Percentiles rank a stretch among this genome's conserved stretches.
Conservation (phyloP, 1,140 invertebrate species). For the Chionoecetes opilio region DNA sequence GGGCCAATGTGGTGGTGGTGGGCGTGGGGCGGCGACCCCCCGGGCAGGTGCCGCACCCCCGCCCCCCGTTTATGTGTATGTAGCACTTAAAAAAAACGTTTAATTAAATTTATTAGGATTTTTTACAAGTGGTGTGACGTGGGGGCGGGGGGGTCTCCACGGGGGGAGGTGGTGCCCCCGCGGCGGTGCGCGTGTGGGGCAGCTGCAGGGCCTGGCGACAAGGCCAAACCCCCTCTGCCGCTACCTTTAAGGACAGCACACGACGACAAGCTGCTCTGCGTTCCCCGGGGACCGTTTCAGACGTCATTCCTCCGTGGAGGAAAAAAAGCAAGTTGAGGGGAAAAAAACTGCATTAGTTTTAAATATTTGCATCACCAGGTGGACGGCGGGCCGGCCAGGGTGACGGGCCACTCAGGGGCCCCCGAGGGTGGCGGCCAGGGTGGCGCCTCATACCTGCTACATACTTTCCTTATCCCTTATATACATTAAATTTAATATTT, state of each 20-base stretch:
- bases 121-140: conserved; percentile 58
- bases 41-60: conserved; percentile 41
- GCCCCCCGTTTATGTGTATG: neutral
- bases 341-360: conserved; percentile 34
- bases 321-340: conserved; percentile 65
- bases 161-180: neutral
- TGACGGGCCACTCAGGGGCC: neutral
- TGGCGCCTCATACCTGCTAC: neutral
- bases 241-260: neutral
- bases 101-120: neutral
- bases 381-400: neutral
- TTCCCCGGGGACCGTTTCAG: neutral
- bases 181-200: conserved; percentile 4
- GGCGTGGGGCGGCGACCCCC: neutral
- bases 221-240: neutral
- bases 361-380: conserved; percentile 72
- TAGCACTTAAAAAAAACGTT: conserved; percentile 17
- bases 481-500: neutral
- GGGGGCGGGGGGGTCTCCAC: neutral
- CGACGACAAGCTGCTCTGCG: neutral
- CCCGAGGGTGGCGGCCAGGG: neutral
- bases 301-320: neutral
- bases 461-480: neutral
- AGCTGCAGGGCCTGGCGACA: neutral
- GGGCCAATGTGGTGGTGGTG: conserved; percentile 5